A percentile compares a stretch with the other conserved stretches of the same genome.
Conservation (phyloP, 2,888 invertebrate species). For the Lasioglossum leucozonium region DNA sequence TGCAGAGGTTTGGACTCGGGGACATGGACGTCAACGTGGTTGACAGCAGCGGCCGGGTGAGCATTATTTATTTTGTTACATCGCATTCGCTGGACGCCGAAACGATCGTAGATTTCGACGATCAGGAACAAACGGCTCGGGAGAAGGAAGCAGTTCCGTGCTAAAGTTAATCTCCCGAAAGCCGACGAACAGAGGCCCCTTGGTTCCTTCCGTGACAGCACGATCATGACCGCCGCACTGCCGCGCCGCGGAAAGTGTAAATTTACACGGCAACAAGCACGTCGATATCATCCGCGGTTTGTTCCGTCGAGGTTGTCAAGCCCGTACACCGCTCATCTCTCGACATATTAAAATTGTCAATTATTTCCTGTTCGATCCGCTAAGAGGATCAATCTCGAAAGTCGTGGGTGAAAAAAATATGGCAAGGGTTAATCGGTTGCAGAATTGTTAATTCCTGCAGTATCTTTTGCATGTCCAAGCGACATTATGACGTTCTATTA, state of each 20-base stretch:
- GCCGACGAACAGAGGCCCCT: background rate
- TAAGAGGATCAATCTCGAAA: background rate
- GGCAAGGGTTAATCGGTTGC: background rate
- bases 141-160: background rate
- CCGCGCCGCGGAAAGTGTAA: slow-evolving; percentile 14
- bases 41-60: slow-evolving; percentile 87
- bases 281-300: slow-evolving; percentile 7
- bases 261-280: slow-evolving; percentile 18
- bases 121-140: background rate
- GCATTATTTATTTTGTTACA: slow-evolving; percentile 68
- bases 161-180: background rate
- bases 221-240: slow-evolving; percentile 11
- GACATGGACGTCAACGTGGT: slow-evolving; percentile 86
- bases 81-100: background rate
- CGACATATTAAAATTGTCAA: background rate
- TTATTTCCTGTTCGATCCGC: background rate
- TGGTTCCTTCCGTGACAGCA: slow-evolving; percentile 13
- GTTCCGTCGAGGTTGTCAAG: background rate
- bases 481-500: background rate
- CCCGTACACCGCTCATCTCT: background rate
- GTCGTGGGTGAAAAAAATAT: background rate
- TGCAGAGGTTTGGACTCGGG: slow-evolving; percentile 80
- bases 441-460: background rate
- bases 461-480: background rate
- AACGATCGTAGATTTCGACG: background rate